Evolutionary conservation across 37 sponge, comb jelly and placozoan species (phyloP).

Genomic region (Eunapius fragilis): DNA sequence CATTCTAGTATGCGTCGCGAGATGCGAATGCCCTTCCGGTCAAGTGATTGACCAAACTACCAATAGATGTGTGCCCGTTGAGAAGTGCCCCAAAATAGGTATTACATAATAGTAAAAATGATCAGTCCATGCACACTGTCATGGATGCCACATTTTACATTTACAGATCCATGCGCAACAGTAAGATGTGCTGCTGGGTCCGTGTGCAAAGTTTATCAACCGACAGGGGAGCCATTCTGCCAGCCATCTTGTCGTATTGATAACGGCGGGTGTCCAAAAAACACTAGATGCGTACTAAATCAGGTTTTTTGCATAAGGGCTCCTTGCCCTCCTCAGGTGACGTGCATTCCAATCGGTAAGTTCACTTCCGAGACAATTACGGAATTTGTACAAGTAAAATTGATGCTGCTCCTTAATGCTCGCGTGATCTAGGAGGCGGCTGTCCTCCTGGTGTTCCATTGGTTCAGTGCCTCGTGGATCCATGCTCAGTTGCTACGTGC

Average conservation of each 20-base stretch:
- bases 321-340: constrained; percentile 24
- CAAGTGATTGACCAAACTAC: constrained; percentile 22
- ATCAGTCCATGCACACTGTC: neutral
- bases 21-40: constrained; percentile 46
- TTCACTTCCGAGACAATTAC: neutral
- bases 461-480: neutral
- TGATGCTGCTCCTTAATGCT: neutral
- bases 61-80: constrained; percentile 21
- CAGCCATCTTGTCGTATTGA: constrained; percentile 30
- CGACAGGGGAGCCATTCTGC: constrained; percentile 26
- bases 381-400: neutral
- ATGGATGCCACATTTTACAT: neutral
- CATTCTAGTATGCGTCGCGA: constrained; percentile 10
- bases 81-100: constrained; percentile 8
- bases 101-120: neutral
- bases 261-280: constrained; percentile 26
- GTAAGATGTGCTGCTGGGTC: neutral
- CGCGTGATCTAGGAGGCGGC: neutral
- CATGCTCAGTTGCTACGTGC: neutral
- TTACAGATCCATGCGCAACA: constrained; percentile 2
- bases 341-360: neutral
- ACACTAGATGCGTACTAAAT: neutral
- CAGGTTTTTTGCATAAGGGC: constrained; percentile 6
- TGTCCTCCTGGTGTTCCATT: neutral
- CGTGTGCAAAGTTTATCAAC: constrained; percentile 9